These are phyloP conservation scores for Euwallacea similis DNA, from an alignment of 1,140 invertebrate species.

Conservation along the genomic window DNA sequence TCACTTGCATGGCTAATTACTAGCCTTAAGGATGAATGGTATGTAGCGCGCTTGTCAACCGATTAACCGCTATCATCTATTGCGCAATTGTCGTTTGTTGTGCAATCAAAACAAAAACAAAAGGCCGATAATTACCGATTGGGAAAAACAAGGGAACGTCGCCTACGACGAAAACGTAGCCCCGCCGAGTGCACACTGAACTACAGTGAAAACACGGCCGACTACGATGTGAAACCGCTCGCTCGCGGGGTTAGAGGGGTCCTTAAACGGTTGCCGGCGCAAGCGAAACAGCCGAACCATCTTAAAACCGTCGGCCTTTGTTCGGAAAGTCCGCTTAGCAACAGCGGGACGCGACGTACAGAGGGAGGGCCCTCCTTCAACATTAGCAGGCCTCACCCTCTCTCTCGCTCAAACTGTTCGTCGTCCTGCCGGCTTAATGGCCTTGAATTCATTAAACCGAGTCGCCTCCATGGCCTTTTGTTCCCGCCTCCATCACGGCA, in stretches of 20 bases:
- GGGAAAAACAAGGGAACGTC: not conserved
- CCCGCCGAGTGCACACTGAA: not conserved
- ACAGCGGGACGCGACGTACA: constrained; percentile 18
- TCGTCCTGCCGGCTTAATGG: too few relatives aligned
- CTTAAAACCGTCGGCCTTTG: constrained; percentile 41
- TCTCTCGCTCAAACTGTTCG: too few relatives aligned
- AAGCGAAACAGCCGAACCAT: constrained; percentile 38
- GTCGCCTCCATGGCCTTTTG: too few relatives aligned
- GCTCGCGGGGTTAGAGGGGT: constrained; percentile 18
- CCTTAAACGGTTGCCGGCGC: constrained; percentile 35
- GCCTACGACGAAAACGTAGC: not conserved
- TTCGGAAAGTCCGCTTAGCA: constrained; percentile 37
- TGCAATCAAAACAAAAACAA: not conserved
- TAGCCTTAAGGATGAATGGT: not conserved
- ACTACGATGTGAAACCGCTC: constrained; percentile 8
- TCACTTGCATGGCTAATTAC: not conserved
- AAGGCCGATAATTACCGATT: too few relatives aligned
- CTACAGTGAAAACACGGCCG: constrained; percentile 1
- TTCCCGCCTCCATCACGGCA: too few relatives aligned
- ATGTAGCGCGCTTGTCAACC: not conserved
- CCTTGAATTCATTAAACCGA: too few relatives aligned
- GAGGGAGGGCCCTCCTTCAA: not conserved
- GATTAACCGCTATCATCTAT: not conserved
- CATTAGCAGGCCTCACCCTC: not conserved
- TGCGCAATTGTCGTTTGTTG: not conserved